phyloP scores from a whole-genome alignment of 1,140 invertebrate species.

The Pantala flavescens region DNA sequence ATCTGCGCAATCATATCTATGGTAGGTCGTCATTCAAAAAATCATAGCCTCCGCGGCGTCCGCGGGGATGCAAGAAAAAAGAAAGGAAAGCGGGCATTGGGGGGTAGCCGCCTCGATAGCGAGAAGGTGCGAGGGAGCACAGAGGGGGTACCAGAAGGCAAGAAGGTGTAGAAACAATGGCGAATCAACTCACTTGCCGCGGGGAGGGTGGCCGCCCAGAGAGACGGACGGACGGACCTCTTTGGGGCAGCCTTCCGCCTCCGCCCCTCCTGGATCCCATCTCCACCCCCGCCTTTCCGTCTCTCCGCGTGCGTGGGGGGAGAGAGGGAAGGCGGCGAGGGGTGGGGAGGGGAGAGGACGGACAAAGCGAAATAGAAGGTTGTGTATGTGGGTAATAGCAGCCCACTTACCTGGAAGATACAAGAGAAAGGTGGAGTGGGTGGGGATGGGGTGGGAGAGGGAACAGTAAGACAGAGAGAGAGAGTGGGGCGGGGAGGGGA shows the following conservation, averaged over 20 bases:
- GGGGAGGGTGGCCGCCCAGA: neutral
- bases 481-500: neutral
- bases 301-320: neutral
- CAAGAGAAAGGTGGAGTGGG: neutral
- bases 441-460: neutral
- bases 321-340: neutral
- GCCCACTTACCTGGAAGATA: conserved; percentile 7
- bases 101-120: neutral
- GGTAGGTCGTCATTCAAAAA: too few relatives aligned
- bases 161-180: neutral
- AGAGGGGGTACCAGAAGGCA: neutral
- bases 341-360: neutral
- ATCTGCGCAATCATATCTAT: neutral
- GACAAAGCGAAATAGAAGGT: neutral
- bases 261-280: neutral
- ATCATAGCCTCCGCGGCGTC: too few relatives aligned
- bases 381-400: conserved; percentile 3
- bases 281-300: neutral
- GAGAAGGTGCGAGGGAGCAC: neutral
- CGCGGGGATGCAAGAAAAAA: too few relatives aligned
- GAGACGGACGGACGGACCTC: neutral
- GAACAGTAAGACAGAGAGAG: neutral
- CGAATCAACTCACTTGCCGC: conserved; percentile 3
- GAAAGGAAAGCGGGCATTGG: neutral
- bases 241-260: neutral